Percentiles rank a stretch among this genome's conserved stretches.
Conservation (phyloP, 2,113 vertebrate genomes). For the Tenebrosternarchus preto region DNA sequence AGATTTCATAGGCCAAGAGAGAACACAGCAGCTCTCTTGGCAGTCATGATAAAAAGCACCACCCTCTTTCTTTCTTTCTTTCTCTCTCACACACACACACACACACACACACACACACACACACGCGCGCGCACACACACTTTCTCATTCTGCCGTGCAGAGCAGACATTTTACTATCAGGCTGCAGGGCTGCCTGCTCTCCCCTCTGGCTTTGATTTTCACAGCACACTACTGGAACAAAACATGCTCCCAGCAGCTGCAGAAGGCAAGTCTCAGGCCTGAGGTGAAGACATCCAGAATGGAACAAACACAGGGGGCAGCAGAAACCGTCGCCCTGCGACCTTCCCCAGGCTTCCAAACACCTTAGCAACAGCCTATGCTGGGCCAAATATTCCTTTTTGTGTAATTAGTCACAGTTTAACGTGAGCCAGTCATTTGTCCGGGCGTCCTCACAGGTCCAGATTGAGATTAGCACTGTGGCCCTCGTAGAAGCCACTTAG, state of each 20-base stretch:
- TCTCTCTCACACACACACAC: not conserved
- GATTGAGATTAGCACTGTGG: slow-evolving; percentile 39
- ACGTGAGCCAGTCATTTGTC: not conserved
- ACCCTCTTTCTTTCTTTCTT: not conserved
- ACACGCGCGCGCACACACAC: not conserved
- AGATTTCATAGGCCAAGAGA: slow-evolving; percentile 54
- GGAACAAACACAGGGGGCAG: not conserved
- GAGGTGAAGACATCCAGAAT: not conserved
- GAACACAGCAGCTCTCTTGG: slow-evolving; percentile 30
- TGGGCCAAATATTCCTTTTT: not conserved
- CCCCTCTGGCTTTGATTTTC: slow-evolving; percentile 36
- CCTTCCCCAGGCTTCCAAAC: not conserved
- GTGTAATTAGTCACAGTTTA: slow-evolving; percentile 16
- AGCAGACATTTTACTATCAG: slow-evolving; percentile 8
- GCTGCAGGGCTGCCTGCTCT: slow-evolving; percentile 31
- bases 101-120: not conserved
- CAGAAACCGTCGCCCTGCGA: not conserved
- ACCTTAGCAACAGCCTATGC: not conserved
- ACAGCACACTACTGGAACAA: not conserved
- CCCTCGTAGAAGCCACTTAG: slow-evolving; percentile 29
- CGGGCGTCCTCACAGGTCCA: slow-evolving; percentile 8
- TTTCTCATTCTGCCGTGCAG: not conserved
- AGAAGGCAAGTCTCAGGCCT: not conserved
- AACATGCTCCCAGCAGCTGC: slow-evolving; percentile 29
- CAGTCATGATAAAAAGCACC: slow-evolving; percentile 20